phyloP scores from a whole-genome alignment of 2,113 vertebrate genomes.

The Pao palembangensis region DNA sequence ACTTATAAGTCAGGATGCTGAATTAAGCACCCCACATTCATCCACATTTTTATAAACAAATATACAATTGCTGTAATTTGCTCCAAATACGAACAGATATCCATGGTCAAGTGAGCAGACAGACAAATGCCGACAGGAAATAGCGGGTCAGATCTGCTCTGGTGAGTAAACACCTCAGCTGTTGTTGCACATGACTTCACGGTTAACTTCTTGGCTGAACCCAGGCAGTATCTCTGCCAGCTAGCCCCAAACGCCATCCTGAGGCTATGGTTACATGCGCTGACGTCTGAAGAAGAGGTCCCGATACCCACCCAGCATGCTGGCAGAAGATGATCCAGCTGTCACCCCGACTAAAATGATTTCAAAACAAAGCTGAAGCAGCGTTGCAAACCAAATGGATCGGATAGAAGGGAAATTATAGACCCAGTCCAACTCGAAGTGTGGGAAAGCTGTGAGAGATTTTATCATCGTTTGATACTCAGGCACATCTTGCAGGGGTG shows the following conservation, averaged over 20 bases:
- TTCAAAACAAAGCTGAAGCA: conserved; percentile 45
- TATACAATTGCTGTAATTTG: not conserved
- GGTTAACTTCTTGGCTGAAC: conserved; percentile 66
- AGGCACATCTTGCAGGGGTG: conserved; percentile 16
- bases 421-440: conserved; percentile 14
- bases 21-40: not conserved
- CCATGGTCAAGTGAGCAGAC: not conserved
- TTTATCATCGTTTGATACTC: conserved; percentile 5
- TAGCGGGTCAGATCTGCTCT: conserved; percentile 23
- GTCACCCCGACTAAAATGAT: conserved; percentile 41
- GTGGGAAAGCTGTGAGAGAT: conserved; percentile 33
- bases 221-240: conserved; percentile 46
- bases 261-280: conserved; percentile 62
- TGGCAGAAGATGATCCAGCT: conserved; percentile 48
- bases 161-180: conserved; percentile 66
- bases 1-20: conserved; percentile 10
- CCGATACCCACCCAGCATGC: conserved; percentile 46
- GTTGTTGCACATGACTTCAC: conserved; percentile 64
- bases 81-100: too few relatives aligned
- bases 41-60: not conserved
- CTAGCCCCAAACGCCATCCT: conserved; percentile 48
- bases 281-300: conserved; percentile 78
- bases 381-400: conserved; percentile 39
- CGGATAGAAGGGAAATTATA: conserved; percentile 15
- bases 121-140: conserved; percentile 4